Base-by-base conservation (phyloP, 2,113 vertebrate genomes). In the Puma concolor region DNA sequence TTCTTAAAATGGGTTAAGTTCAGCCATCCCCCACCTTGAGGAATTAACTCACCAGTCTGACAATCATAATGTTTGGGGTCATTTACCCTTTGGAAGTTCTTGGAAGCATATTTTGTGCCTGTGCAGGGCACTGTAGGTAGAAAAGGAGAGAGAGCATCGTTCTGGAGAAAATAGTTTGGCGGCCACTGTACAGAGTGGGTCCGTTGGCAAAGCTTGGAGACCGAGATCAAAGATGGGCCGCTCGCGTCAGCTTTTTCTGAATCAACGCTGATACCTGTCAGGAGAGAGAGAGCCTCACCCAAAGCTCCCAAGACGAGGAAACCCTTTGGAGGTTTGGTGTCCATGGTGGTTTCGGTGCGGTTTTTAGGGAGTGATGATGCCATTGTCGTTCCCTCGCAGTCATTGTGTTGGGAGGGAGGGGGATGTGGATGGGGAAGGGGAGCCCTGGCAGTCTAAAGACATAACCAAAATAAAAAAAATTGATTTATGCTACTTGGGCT, bases 81-180 rank as follows among this genome's bases (percentile, higher is more conserved):
- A 94, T n/a, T 66, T 77, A 66, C 48, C 54, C 72, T 95, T 90
- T 97, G 95, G 38, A 92, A 87, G 74, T 81, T 94, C 29, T 92
- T 60, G 71, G 92, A 96, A 85, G 66, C 57, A 27, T 48, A 54
- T 86, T 36, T 38, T 19, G 10, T 19, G 36, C 81, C 63, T 84
- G 60, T 81, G 54, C 38, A 76, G 86, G 77, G 54, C 36, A 54
- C 67, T 44, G 3, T 15, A 41, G 77, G 74, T 71, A 57, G 80
- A 33, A 80, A 92, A 63, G 0, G 38, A 63, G 54, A 86, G 71
- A 85, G 94, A 84, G 41, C 91, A 54, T 41, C 84, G 81, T 80
- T 95, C 91, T 96, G 76, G 44, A 94, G 88, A 79, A 66, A 67
- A 92, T 17, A 71, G 41, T 81, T 33, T 66, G 50, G 69, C 4